Evolutionary conservation across 1,140 invertebrate genomes (phyloP), one percentile per base, ranked within the genome.

Genomic region (Drosophila kikkawai): DNA sequence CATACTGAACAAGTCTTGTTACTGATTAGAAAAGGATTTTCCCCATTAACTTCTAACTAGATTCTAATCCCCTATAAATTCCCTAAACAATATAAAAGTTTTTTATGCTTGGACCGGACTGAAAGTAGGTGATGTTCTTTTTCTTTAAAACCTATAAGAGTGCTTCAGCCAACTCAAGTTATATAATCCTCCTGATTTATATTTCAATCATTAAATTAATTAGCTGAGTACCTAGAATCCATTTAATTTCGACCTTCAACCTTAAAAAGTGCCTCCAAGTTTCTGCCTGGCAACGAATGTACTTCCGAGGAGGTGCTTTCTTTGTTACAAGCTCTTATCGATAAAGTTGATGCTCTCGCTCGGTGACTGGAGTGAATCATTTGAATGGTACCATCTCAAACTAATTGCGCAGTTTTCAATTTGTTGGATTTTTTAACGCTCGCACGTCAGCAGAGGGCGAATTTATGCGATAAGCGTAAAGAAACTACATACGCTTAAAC

Each of bases 251-350:
- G 29, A 53, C 29, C 29, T 50, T 34, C 3, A 34, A 12, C 6
- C n/a, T 19, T 36, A 2, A 36, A 53, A 53, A 36, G 17, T 13
- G 6, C 3, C 7, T 15, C 7, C n/a, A 19, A 5, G 7, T 5
- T 36, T 19, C 12, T 17, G 58, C 44, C 6, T 51, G 15, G 44
- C 19, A 60, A 26, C 17, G 9, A 57, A n/a, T 15, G 17, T 22
- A 17, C 22, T 19, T 42, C 6, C 11, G 17, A 19, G 32, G n/a
- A 53, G 17, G 51, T 19, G 17, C n/a, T 36, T 26, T 34, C n/a
- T 37, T 67, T 67, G 59, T 65, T 64, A 65, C 22, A 66, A 63
- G n/a, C 17, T 53, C 32, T 64, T 67, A 47, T 67, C 58, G 17
- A 56, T 22, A 15, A 37, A 56, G 34, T 37, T 56, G 19, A 55